A percentile compares a stretch with the other conserved stretches of the same genome.
These are phyloP conservation scores for Tokudaia tokunoshimensis DNA, from an alignment of 2,797 vertebrate species.

Conservation along the genomic window DNA sequence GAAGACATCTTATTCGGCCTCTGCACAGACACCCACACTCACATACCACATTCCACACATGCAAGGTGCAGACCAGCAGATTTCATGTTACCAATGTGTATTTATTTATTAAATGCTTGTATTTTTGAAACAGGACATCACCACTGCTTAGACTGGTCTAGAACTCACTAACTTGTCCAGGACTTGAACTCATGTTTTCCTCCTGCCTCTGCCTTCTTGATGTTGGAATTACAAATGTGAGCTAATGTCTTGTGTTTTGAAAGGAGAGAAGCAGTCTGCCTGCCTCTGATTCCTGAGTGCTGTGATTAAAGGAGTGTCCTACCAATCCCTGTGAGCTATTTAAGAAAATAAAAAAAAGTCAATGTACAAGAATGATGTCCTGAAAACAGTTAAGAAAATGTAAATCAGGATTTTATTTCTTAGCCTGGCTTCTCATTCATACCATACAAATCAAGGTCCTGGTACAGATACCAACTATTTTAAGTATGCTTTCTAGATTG, in stretches of 20 bases:
- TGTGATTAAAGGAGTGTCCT: neutral
- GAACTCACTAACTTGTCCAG: neutral
- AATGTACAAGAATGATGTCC: slow-evolving; percentile 66
- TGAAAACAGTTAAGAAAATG: slow-evolving; percentile 44
- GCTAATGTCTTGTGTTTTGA: neutral
- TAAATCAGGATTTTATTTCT: slow-evolving; percentile 43
- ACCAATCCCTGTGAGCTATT: slow-evolving; percentile 29
- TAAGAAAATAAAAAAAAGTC: slow-evolving; percentile 65
- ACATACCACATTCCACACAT: neutral
- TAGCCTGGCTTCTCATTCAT: slow-evolving; percentile 61
- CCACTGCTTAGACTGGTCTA: neutral
- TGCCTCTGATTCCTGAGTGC: neutral
- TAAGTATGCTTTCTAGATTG: slow-evolving; percentile 20
- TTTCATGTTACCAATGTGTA: neutral
- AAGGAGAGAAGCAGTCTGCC: neutral
- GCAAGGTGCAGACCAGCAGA: slow-evolving; percentile 50
- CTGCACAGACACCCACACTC: neutral
- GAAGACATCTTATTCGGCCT: neutral
- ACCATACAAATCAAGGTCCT: slow-evolving; percentile 41
- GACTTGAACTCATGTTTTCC: neutral
- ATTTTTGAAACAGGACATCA: neutral
- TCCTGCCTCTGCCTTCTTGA: neutral
- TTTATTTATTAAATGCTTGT: neutral
- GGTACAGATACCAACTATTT: neutral
- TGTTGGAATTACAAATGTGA: neutral